phyloP scores from a whole-genome alignment of 2,888 invertebrate genomes.

The Xestia c-nigrum region DNA sequence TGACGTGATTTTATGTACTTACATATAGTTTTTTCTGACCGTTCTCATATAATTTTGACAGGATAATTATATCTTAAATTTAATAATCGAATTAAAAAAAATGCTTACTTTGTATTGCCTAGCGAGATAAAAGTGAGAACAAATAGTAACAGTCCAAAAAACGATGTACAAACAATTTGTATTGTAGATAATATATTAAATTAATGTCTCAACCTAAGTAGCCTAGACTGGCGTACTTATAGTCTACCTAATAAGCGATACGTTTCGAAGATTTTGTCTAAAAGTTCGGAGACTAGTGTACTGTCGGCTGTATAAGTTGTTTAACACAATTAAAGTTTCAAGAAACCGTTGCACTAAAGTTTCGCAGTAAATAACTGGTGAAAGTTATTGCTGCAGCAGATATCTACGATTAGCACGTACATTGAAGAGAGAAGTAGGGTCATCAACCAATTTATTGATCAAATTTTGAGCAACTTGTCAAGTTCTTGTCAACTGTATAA shows the following conservation, averaged over 20 bases:
- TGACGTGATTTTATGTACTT: neutral
- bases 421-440: neutral
- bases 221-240: neutral
- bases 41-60: neutral
- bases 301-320: neutral
- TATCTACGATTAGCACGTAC: neutral
- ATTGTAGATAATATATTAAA: neutral
- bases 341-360: neutral
- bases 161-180: conserved; percentile 1
- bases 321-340: neutral
- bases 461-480: neutral
- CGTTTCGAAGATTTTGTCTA: neutral
- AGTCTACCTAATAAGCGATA: conserved; percentile 15
- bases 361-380: conserved; percentile 5
- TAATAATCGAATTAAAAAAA: neutral
- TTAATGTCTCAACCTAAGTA: neutral
- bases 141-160: neutral
- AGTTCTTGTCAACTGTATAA: conserved; percentile 3
- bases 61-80: neutral
- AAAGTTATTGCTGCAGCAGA: neutral
- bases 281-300: conserved; percentile 5
- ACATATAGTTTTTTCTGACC: neutral
- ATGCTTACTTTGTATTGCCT: neutral
- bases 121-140: conserved; percentile 2
- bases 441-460: neutral